phyloP scores from a whole-genome alignment of 2,113 vertebrate species.

The Ictalurus punctatus region DNA sequence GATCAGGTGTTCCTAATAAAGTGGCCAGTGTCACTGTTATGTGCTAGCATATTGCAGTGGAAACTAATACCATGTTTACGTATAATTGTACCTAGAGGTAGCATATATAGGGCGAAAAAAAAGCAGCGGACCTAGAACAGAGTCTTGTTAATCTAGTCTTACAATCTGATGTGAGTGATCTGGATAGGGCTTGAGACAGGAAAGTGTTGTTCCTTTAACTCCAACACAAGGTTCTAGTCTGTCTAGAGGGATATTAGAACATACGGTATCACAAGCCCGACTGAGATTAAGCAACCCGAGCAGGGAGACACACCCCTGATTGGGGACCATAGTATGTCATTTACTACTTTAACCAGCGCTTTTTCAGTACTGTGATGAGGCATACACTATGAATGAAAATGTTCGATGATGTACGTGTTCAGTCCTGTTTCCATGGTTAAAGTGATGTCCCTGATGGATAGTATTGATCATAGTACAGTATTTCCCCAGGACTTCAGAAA shows the following conservation, averaged over 20 bases:
- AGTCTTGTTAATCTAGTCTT: neutral
- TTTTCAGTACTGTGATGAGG: neutral
- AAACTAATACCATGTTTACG: neutral
- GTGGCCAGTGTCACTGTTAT: neutral
- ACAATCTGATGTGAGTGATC: neutral
- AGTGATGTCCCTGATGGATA: neutral
- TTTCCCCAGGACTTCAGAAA: neutral
- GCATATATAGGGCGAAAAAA: neutral
- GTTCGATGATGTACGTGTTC: neutral
- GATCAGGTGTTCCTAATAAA: neutral
- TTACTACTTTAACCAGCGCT: neutral
- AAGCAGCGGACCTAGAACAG: neutral
- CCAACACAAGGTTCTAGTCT: neutral
- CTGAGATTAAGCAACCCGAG: neutral
- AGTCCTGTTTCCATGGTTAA: neutral
- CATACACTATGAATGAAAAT: neutral
- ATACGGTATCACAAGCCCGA: neutral
- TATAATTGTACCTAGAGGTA: neutral
- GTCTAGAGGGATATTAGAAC: neutral
- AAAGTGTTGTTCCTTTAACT: neutral
- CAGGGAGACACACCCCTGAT: neutral
- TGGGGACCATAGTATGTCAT: neutral
- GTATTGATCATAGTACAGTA: neutral
- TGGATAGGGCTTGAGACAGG: no score
- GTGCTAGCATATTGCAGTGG: neutral